These are phyloP conservation scores for Toxotes jaculatrix DNA, from an alignment of 2,113 vertebrate species.

Conservation along the genomic window DNA sequence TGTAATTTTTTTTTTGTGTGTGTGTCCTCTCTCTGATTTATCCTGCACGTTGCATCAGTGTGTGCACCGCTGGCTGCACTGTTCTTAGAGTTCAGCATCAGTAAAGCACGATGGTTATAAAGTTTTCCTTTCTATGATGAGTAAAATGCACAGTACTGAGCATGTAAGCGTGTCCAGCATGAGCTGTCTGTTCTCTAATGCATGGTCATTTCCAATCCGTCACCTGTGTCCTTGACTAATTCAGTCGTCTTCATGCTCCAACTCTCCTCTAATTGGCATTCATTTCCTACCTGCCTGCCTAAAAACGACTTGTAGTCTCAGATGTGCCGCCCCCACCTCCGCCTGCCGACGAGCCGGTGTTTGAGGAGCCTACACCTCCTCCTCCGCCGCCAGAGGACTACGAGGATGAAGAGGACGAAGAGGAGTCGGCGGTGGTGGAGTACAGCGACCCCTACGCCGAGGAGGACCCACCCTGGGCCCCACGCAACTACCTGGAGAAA, in stretches of 20 bases:
- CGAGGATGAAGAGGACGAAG: conserved; percentile 96
- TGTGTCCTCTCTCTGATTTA: background rate
- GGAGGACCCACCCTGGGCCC: conserved; percentile 98
- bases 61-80: background rate
- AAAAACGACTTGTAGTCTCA: conserved; percentile 84
- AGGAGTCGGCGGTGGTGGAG: conserved; percentile 98
- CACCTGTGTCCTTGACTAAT: too few relatives aligned
- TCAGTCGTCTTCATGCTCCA: background rate
- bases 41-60: background rate
- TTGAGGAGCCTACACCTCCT: conserved; percentile 92
- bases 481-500: conserved; percentile 92
- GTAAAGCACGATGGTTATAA: background rate
- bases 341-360: conserved; percentile 88
- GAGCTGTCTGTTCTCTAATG: background rate
- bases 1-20: background rate
- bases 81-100: background rate
- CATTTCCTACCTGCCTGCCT: background rate
- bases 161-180: background rate
- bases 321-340: conserved; percentile 94
- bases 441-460: conserved; percentile 99
- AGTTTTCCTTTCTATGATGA: background rate
- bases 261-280: background rate
- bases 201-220: too few relatives aligned
- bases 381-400: conserved; percentile 96
- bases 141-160: background rate